Conservation (phyloP, 1,140 invertebrate genomes). For the Drosophila kikkawai region DNA sequence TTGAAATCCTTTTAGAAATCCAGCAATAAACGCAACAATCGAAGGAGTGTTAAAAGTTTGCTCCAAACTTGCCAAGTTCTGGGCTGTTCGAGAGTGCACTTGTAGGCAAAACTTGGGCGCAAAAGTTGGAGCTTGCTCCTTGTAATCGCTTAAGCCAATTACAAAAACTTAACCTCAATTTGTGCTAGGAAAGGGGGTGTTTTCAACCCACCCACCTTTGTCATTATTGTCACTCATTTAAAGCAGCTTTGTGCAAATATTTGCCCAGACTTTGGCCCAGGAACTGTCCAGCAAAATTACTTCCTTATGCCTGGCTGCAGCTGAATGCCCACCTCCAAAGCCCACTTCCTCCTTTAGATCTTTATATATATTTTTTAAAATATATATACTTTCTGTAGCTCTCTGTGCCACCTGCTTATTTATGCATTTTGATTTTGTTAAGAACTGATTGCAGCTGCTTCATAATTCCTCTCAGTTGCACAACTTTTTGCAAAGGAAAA, state of each 20-base stretch:
- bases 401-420: conserved; percentile 50
- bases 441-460: conserved; percentile 60
- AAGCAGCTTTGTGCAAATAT: conserved; percentile 43
- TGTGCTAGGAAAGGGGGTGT: conserved; percentile 22
- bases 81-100: conserved; percentile 1
- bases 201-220: conserved; percentile 16
- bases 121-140: conserved; percentile 60
- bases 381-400: neutral
- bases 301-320: conserved; percentile 55
- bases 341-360: neutral
- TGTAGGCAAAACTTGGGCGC: conserved; percentile 29
- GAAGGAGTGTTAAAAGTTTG: conserved; percentile 28
- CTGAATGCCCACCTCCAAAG: conserved; percentile 48
- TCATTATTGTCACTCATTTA: conserved; percentile 66
- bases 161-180: conserved; percentile 77
- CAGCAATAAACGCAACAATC: conserved; percentile 6
- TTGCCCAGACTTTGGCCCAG: conserved; percentile 29
- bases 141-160: conserved; percentile 80
- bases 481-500: conserved; percentile 35
- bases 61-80: conserved; percentile 40
- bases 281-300: conserved; percentile 32
- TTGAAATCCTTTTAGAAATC: neutral
- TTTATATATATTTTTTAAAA: neutral
- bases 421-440: conserved; percentile 75
- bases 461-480: conserved; percentile 42